Evolutionary conservation across 2,797 vertebrate genomes (phyloP).

Genomic region (Eleutherodactylus coqui): DNA sequence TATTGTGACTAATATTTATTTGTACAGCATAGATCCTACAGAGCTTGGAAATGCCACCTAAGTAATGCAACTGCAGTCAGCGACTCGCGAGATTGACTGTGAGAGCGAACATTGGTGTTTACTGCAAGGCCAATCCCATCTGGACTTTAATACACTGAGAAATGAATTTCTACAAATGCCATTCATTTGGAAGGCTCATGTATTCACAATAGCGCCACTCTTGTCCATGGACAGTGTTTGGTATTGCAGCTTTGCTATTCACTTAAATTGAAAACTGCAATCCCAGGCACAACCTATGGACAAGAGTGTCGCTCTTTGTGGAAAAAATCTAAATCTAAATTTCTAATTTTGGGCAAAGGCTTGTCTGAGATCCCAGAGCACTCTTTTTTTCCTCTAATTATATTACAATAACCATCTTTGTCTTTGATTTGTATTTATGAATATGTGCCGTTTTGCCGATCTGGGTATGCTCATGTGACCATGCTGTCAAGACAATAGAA

Average conservation of each 20-base stretch:
- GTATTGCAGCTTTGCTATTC: neutral
- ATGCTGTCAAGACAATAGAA: too few relatives aligned
- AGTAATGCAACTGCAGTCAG: constrained; percentile 2
- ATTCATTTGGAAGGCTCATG: neutral
- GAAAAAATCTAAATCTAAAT: too few relatives aligned
- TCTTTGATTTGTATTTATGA: too few relatives aligned
- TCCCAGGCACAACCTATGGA: too few relatives aligned
- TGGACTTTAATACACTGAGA: constrained; percentile 25
- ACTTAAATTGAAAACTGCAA: neutral
- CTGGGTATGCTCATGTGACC: too few relatives aligned
- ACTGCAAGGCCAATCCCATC: constrained; percentile 22
- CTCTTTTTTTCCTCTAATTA: too few relatives aligned
- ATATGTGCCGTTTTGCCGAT: too few relatives aligned
- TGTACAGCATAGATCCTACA: constrained; percentile 1
- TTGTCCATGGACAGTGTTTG: neutral
- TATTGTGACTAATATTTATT: constrained; percentile 19
- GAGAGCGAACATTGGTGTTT: constrained; percentile 41
- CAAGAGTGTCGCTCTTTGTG: too few relatives aligned
- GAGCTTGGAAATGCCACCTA: constrained; percentile 41
- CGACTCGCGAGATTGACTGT: constrained; percentile 1
- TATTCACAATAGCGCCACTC: neutral
- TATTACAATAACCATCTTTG: too few relatives aligned
- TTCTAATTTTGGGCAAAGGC: too few relatives aligned
- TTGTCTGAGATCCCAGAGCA: too few relatives aligned
- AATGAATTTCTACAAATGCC: constrained; percentile 8